phyloP scores from a whole-genome alignment of 1,140 invertebrate species.

The Penaeus chinensis region DNA sequence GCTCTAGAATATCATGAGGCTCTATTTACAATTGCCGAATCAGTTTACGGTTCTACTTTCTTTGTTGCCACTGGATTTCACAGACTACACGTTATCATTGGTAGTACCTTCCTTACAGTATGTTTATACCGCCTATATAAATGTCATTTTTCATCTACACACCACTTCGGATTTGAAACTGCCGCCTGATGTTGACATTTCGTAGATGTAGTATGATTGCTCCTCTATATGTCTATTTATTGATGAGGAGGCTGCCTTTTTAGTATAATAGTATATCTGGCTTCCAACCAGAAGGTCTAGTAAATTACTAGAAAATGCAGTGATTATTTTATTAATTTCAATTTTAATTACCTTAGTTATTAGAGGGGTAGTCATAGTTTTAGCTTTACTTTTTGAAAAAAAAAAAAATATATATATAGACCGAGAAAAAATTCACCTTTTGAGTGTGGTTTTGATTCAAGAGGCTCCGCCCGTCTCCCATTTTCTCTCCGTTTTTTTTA shows the following conservation, averaged over 20 bases:
- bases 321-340: conserved; percentile 65
- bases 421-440: too few species aligned
- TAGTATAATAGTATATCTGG: conserved; percentile 78
- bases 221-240: conserved; percentile 77
- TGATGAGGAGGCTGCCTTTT: conserved; percentile 74
- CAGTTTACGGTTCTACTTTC: conserved; percentile 77
- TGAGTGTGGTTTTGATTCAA: too few species aligned
- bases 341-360: not conserved
- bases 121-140: conserved; percentile 71
- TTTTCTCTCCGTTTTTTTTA: not conserved
- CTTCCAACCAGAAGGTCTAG: conserved; percentile 76
- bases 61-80: conserved; percentile 81
- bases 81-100: conserved; percentile 79
- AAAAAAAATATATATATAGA: too few species aligned
- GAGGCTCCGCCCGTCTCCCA: too few species aligned
- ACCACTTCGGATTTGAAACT: conserved; percentile 79
- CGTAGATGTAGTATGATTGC: conserved; percentile 80
- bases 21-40: too few species aligned
- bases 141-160: conserved; percentile 73
- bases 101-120: conserved; percentile 74
- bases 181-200: conserved; percentile 81
- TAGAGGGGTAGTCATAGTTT: not conserved
- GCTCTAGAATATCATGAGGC: conserved; percentile 69
- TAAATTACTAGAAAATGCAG: conserved; percentile 71
- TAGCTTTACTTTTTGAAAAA: not conserved